Base-by-base conservation (phyloP, 2,113 vertebrate genomes). In the Pelodiscus sinensis region DNA sequence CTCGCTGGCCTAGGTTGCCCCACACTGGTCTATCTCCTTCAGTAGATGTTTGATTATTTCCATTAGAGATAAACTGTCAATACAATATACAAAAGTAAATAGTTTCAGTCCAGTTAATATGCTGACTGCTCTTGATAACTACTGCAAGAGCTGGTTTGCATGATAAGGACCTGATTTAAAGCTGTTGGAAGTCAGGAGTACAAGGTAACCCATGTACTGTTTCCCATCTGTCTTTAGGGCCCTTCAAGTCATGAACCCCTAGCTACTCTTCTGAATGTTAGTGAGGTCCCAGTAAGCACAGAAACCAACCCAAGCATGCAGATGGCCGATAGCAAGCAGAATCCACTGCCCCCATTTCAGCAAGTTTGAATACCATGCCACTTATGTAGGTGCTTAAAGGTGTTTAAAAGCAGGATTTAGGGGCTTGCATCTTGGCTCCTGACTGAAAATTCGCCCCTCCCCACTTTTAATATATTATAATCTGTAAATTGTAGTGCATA, bases 341-440 rank as follows among this genome's bases (percentile, higher is more conserved):
- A 90, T 86, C 88, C 44, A 79, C 73, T 0, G 79, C 88, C 95
- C 25, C 0, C 96, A 92, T 94, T 50, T 79, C 8, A 0, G 91
- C 68, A 90, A 55, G 88, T 90, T 85, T 82, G 92, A 86, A 95
- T 95, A 90, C 65, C 84, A 89, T 52, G 80, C 91, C 93, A 86
- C 65, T 97, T 95, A 92, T 51, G 12, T 85, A 84, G 79, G 82
- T 95, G 96, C 95, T 96, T 94, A 95, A 96, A 87, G 0, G 4
- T n/a, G 44, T 6, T 44, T 44, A 44, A 44, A 44, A 44, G 44
- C 44, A 44, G 73, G 87, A 31, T 51, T 91, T 56, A 75, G 82
- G 85, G 29, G 0, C 18, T 84, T 90, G 85, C 80, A 93, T 65
- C n/a, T 25, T 50, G 65, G 24, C 78, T 16, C 77, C 93, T 90